Base-by-base conservation (phyloP, 2,888 invertebrate species). In the Mesodorylaimus sp. region DNA sequence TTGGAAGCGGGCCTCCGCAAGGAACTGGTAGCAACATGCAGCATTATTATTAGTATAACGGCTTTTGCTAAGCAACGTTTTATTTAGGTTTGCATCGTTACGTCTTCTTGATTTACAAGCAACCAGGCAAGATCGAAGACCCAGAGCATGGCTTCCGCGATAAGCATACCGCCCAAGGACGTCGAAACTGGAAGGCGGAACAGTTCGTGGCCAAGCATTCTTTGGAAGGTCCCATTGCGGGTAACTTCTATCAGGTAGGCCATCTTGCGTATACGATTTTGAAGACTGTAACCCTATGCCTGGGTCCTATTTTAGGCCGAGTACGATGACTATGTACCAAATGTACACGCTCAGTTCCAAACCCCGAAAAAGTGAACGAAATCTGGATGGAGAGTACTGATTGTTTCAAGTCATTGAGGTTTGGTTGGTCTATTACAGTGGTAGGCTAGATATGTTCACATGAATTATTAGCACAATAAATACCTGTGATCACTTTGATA, bases 301-400 rank as follows among this genome's bases (percentile, higher is more conserved):
- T 39, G 7, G 7, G 13, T 7, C 21, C 21, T 5, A n/a, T 48
- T 39, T 19, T 79, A 81, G 64, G 86, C 87, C 0, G 77, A 83
- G 65, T 87, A 76, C 68, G 88, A 89, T 63, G 81, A 82, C 58
- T 88, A 86, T 62, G 87, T 87, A 1, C 87, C 87, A 0, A 75
- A 76, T 52, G 70, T 88, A 3, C 84, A 88, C 69, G 80, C 85
- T 65, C 82, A 87, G n/a, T n/a, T n/a, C n/a, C n/a, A n/a, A n/a
- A n/a, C n/a, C n/a, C n/a, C n/a, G 80, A 85, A 65, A 82, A 87
- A 62, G 71, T 88, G 45, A 58, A 61, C 48, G 61, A 58, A 21
- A 58, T 58, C 27, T 59, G 48, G 52, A 55, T 24, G 32, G 16
- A 32, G 32, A n/a, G n/a, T n/a, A n/a, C n/a, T n/a, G n/a, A n/a